Conservation (phyloP, 2,113 vertebrate species). For the Barbus barbus region DNA sequence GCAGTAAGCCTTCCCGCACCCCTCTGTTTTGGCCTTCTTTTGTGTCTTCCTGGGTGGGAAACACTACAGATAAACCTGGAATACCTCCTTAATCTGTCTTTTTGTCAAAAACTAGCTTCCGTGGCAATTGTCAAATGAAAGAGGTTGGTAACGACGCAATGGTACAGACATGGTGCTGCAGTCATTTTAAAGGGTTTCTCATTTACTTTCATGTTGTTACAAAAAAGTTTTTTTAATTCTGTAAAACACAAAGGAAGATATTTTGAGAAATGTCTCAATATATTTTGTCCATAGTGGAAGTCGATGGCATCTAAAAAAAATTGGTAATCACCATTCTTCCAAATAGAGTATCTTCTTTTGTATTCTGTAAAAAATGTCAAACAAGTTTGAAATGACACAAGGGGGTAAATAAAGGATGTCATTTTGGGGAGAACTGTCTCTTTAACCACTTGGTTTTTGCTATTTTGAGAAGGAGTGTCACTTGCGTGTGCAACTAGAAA, state of each 20-base stretch:
- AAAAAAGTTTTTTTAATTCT: not conserved
- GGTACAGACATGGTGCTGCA: too few species aligned
- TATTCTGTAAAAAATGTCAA: not conserved
- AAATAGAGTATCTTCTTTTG: not conserved
- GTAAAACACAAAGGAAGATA: not conserved
- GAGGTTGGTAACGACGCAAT: too few species aligned
- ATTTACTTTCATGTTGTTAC: too few species aligned
- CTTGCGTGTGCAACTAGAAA: not conserved
- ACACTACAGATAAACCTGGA: not conserved
- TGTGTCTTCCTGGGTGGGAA: not conserved
- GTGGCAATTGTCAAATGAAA: too few species aligned
- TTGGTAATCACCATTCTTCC: not conserved
- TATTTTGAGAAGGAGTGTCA: not conserved
- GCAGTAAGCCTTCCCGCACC: not conserved
- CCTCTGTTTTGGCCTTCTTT: not conserved
- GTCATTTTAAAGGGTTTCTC: too few species aligned
- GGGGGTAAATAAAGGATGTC: too few species aligned
- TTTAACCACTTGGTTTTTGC: not conserved
- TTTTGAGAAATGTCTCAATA: not conserved
- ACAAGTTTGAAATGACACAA: not conserved
- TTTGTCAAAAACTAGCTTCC: too few species aligned
- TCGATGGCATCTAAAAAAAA: not conserved
- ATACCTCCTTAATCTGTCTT: not conserved
- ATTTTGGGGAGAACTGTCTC: too few species aligned
- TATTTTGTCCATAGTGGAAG: not conserved